Evolutionary conservation across 2,797 vertebrate genomes (phyloP), one percentile per base, ranked within the genome.

Genomic region (Phaenicophaeus curvirostris): DNA sequence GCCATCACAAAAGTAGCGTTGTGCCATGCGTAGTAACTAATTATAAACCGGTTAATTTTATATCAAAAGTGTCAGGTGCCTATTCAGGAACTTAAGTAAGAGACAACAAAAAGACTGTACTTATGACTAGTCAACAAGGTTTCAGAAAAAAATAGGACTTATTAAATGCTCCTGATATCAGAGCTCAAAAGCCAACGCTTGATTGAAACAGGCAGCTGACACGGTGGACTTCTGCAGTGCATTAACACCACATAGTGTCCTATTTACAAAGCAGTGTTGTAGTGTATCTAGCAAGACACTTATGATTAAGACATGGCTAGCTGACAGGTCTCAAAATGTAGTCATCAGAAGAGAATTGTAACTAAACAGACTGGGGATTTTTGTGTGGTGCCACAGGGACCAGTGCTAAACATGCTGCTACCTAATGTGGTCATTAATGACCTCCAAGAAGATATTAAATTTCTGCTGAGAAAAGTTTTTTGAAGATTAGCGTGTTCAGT

Each of bases 391-490:
- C n/a, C 37, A 28, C 15, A 79, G 46, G 51, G 58, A 88, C 30
- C 30, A 62, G n/a, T 24, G 58, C 75, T 86, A 58, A 84, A 54
- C 24, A 21, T 24, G 3, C 8, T 78, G 35, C 24, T 87, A 12
- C n/a, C 13, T 76, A 59, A 44, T 72, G 71, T 67, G 30, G 24
- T 69, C 42, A 69, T 76, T 66, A 85, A 63, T n/a, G 46, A 66
- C 20, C 42, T 85, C 79, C 51, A 69, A 62, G 16, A 85, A 78
- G 87, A 85, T 12, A 73, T 14, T 33, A 27, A 6, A 61, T 85
- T 79, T 76, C 53, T 92, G 11, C 67, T 76, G 37, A 62, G n/a
- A 55, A 24, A 71, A 55, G 20, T 79, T 92, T 75, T 92, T 50
- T 17, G 48, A 59, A 53, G 30, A 59, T 82, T 37, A 33, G 4